A percentile compares a stretch with the other conserved stretches of the same genome.
These are phyloP conservation scores for Embidobia sp. DNA, from an alignment of 2,888 invertebrate genomes.

Conservation along the genomic window DNA sequence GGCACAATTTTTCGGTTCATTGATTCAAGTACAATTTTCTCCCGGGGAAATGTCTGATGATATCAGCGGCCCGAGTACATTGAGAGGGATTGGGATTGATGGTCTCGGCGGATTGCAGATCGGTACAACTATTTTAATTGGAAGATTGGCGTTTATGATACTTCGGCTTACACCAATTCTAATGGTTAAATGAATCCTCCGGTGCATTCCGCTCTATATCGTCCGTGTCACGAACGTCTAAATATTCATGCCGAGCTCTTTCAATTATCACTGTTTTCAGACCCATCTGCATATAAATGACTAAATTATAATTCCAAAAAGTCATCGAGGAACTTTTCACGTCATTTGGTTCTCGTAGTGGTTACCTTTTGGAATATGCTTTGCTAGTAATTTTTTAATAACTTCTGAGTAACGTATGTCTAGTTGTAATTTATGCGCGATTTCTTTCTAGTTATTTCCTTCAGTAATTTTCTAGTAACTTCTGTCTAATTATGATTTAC, in stretches of 20 bases:
- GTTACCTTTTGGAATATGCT: no score
- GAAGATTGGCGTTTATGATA: constrained; percentile 63
- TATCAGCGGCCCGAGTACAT: constrained; percentile 37
- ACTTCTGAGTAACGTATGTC: no score
- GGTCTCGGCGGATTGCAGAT: constrained; percentile 47
- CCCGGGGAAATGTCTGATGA: constrained; percentile 43
- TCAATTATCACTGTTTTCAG: constrained; percentile 7
- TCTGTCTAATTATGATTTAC: no score
- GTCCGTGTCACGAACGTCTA: no score
- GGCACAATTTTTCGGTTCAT: constrained; percentile 51
- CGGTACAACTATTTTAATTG: constrained; percentile 61
- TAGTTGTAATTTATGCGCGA: no score
- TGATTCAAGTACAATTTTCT: constrained; percentile 54
- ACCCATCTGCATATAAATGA: constrained; percentile 21
- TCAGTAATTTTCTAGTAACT: no score
- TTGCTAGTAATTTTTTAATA: no score
- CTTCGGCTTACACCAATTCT: constrained; percentile 47
- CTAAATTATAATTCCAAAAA: no score
- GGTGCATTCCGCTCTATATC: constrained; percentile 20
- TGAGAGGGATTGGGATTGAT: constrained; percentile 52
- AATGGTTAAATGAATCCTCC: constrained; percentile 37
- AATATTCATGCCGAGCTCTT: no score
- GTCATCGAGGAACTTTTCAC: no score
- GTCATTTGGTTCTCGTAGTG: no score
- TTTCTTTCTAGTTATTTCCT: no score